Evolutionary conservation across 2,888 invertebrate species (phyloP).

Genomic region (Pheosia gnoma): DNA sequence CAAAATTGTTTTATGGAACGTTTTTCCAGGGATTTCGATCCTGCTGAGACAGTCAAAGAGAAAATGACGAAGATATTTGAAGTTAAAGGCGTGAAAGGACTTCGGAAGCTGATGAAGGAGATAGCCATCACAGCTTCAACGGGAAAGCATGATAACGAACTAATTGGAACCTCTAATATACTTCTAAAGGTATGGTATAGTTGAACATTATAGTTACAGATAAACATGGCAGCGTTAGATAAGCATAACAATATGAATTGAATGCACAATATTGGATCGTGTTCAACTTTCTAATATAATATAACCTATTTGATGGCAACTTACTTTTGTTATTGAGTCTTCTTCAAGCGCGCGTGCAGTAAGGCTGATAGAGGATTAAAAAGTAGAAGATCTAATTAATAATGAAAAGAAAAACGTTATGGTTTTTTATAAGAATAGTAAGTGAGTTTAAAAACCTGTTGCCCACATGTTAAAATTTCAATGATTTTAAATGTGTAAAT

Average conservation of each 20-base stretch:
- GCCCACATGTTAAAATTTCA: too few relatives aligned
- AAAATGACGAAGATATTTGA: conserved; percentile 94
- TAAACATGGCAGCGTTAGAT: conserved; percentile 1
- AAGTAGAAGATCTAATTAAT: neutral
- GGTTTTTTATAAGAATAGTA: neutral
- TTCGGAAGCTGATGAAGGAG: conserved; percentile 93
- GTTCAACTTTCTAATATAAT: neutral
- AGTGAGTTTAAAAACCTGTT: neutral
- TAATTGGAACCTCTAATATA: conserved; percentile 95
- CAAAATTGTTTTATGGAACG: neutral
- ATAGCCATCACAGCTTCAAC: conserved; percentile 97
- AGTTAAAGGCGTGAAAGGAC: conserved; percentile 93
- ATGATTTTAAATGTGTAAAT: too few relatives aligned
- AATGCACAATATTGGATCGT: conserved; percentile 9
- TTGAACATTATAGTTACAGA: neutral
- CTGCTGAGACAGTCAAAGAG: conserved; percentile 94
- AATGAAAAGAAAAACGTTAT: neutral
- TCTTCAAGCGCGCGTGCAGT: neutral
- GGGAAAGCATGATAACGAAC: conserved; percentile 97
- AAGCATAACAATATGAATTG: neutral
- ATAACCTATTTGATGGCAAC: neutral
- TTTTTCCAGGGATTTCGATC: conserved; percentile 91
- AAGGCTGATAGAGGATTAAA: neutral
- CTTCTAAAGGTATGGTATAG: conserved; percentile 90
- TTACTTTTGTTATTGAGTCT: neutral